Base-by-base conservation (phyloP, 2,797 vertebrate species). In the Coreius guichenoti region DNA sequence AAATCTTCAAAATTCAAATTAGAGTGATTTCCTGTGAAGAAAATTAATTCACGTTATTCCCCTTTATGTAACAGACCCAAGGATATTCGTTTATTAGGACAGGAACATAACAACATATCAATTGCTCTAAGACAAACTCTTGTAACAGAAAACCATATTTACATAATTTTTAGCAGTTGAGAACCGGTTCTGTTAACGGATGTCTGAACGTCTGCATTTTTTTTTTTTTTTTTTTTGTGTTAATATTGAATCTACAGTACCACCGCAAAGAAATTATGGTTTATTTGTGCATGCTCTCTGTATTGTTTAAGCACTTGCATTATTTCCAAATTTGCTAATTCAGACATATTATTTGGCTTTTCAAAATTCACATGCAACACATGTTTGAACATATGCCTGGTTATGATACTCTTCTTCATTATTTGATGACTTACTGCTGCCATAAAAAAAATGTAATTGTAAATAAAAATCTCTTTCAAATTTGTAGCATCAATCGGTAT, bases 21-120 rank as follows among this genome's bases (percentile, higher is more conserved):
- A 84, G 84, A 81, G 23, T 5, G n/a, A 85, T 85, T 87, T 87
- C 75, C 68, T 65, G 45, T 29, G 19, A 43, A 58, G 74, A 49
- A 51, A 58, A 69, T 33, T 26, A 69, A 61, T 43, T 61, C 39
- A 49, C 14, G 26, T 51, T 29, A n/a, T 45, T 85, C 39, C 21
- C 13, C 54, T 85, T 72, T 11, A 39, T 17, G 33, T 54, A 83
- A 83, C 21, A 68, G 5, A 26, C 39, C 26, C 6, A 3, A 43
- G 47, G n/a, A 33, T 14, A 80, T 33, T 51, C 0, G 19, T 39
- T 58, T 58, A 72, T 29, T 56, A 21, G 13, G n/a, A 51, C 3
- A 65, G 21, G 54, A 63, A 58, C 7, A 58, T 43, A n/a, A 58
- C 58, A 29, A 69, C 5, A 5, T 39, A 26, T 36, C 21, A 69